Evolutionary conservation across 23 tunicate species (phyloP), one percentile per base, ranked within the genome.

Genomic region (Trididemnum nubilum): DNA sequence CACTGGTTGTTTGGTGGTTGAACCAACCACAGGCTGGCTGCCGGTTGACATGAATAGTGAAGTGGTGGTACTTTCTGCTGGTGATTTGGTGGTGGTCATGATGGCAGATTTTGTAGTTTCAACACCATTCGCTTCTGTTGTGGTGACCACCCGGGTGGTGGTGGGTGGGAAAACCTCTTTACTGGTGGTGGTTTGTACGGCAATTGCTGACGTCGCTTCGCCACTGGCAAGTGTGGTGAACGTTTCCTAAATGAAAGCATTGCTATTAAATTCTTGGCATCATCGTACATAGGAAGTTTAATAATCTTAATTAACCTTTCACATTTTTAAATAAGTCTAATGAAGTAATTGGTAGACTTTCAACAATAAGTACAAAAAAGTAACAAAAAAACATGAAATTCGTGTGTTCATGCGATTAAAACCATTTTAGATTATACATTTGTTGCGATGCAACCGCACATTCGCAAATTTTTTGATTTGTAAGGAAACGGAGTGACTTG

Each of bases 121-220:
- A n/a, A 9, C 79, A 27, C 82, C 82, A 15, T n/a, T 33, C 26
- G 67, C 33, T 51, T 36, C 67, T 25, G 36, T 57, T 25, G 67
- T 77, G 4, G 30, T 32, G 29, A 29, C 34, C 5, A 77, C 18
- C 2, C 12, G 4, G 18, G 26, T 61, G 18, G 80, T 72, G 32
- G 86, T 83, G 30, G 80, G 52, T 22, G 86, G 86, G 22, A 83
- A 33, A 22, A 54, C 36, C 35, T 83, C 80, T 34, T 51, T 72
- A 7, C 35, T 83, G 19, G 80, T 83, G 19, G 80, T 83, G 5
- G 49, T 52, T 54, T 82, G 69, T 15, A 73, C 81, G 7, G 37
- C 33, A 2, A 60, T n/a, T 24, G 73, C 73, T 3, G 81, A 27
- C 15, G 22, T 57, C 9, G 30, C 54, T 54, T 57, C 81, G 5